Percentiles rank a stretch among this genome's conserved stretches.
phyloP scores from a whole-genome alignment of 2,888 invertebrate genomes.

The Apodemia mormo region DNA sequence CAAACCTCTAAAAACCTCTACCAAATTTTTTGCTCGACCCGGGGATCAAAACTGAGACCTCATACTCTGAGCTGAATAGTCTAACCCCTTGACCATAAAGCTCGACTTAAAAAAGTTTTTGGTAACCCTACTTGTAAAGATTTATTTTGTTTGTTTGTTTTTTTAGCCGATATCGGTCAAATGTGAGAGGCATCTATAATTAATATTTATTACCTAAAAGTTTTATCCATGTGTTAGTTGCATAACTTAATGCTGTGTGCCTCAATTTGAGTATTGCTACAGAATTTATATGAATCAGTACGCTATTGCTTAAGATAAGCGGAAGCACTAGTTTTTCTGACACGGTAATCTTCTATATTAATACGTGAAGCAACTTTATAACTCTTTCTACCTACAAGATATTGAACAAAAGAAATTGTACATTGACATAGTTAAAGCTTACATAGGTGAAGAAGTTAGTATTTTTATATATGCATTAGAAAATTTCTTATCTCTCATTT shows the following conservation, averaged over 20 bases:
- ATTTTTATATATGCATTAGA: no score
- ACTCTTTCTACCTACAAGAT: no score
- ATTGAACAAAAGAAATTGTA: no score
- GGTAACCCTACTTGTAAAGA: background rate
- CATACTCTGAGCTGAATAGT: no score
- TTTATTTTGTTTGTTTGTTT: background rate
- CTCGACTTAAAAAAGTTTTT: background rate
- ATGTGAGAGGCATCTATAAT: background rate
- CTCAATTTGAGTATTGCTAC: background rate
- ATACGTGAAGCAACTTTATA: no score
- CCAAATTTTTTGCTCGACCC: no score
- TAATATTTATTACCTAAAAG: background rate
- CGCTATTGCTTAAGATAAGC: background rate
- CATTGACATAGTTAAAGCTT: no score
- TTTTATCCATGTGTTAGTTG: constrained; percentile 5
- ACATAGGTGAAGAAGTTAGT: no score
- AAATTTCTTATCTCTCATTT: no score
- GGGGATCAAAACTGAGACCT: no score
- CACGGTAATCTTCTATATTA: background rate
- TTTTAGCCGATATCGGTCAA: constrained; percentile 3
- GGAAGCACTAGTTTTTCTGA: background rate
- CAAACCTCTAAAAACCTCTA: no score
- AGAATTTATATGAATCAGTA: background rate
- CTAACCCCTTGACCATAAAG: no score
- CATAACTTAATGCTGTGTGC: background rate